phyloP scores from a whole-genome alignment of 1,140 invertebrate species.

The Chironomus striatipennis region DNA sequence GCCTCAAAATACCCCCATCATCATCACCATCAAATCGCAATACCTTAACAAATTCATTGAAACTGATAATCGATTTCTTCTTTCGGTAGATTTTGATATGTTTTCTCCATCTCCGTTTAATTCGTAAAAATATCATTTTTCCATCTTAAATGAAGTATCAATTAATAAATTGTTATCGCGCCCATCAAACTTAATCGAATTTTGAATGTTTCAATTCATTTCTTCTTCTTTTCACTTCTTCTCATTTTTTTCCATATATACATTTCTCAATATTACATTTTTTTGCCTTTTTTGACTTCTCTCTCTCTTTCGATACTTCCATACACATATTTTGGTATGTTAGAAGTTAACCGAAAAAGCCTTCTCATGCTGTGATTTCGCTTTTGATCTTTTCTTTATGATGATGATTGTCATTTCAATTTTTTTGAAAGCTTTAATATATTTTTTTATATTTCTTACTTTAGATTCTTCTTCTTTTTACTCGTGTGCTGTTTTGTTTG shows the following conservation, averaged over 20 bases:
- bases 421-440: neutral
- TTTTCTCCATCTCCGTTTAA: neutral
- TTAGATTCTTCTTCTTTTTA: neutral
- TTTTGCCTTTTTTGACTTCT: neutral
- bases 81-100: too few species aligned
- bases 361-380: conserved; percentile 21
- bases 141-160: conserved; percentile 20
- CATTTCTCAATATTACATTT: too few species aligned
- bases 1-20: too few species aligned
- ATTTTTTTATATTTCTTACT: neutral
- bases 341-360: conserved; percentile 7
- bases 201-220: conserved; percentile 21
- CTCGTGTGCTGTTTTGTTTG: neutral
- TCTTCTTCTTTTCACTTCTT: conserved; percentile 3
- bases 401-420: conserved; percentile 20
- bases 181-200: conserved; percentile 21
- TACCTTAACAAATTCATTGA: too few species aligned
- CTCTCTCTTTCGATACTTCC: neutral
- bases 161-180: conserved; percentile 23
- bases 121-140: conserved; percentile 22
- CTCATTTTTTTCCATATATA: neutral
- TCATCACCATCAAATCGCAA: too few species aligned
- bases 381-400: conserved; percentile 17
- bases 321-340: neutral
- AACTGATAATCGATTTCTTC: too few species aligned